Base-by-base conservation (phyloP, 2,888 invertebrate species). In the Pseudanteris insignis region DNA sequence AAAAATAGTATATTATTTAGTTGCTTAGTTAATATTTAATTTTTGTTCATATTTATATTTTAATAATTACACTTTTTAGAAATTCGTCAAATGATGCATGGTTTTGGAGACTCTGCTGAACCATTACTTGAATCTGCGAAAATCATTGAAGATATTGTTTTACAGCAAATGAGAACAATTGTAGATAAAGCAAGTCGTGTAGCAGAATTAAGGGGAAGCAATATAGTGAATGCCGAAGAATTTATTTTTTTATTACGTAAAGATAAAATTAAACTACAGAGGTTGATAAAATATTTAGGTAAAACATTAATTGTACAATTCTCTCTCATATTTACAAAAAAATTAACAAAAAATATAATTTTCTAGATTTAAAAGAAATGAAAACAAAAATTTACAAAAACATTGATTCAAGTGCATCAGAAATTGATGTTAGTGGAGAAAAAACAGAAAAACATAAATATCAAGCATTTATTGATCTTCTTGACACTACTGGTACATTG, bases 11-110 rank as follows among this genome's bases (percentile, higher is more conserved):
- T 26, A 26, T 26, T 26, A 26, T n/a, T n/a, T n/a, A n/a, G n/a
- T n/a, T n/a, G n/a, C n/a, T n/a, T n/a, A n/a, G n/a, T n/a, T n/a
- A n/a, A n/a, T 8, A 26, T 24, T 36, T 7, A 13, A 2, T 10
- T 1, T 11, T 30, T 30, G 11, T 30, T 18, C 4, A 18, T 6
- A 18, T n/a, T n/a, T n/a, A n/a, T n/a, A n/a, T n/a, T n/a, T n/a
- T n/a, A 5, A 18, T 34, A 15, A 12, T 26, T 26, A 2, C n/a
- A 30, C 18, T 3, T 38, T 41, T 2, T 34, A 80, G 91, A 93
- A 81, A 91, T 93, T 67, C 88, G 90, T 0, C 85, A 87, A 70
- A 93, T 94, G 86, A 91, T 94, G 94, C 90, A 92, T 69, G 94
- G 94, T n/a, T 92, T 94, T 74, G 96, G 96, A 0, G 96, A 96